Evolutionary conservation across 2,797 vertebrate species (phyloP), one percentile per base, ranked within the genome.

Genomic region (Aphelocoma californica): DNA sequence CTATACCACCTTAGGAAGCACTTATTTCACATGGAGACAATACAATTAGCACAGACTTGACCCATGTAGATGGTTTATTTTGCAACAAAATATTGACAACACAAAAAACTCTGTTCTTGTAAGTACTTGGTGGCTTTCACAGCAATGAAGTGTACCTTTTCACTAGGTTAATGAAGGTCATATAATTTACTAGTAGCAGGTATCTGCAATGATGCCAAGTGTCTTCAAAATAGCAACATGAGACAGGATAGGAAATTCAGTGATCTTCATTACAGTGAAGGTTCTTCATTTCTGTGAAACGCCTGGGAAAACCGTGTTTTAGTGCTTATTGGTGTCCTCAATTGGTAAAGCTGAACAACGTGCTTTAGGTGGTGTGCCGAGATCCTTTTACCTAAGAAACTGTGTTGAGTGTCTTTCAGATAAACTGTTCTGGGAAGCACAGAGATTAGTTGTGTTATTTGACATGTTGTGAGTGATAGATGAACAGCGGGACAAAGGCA

Each of bases 381-480:
- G 75, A 92, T 92, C 95, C 51, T 96, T 97, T 86, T 95, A 95
- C 94, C 86, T 95, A 90, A 95, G 96, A 93, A 95, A 85, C 92
- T 78, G 66, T 91, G 96, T 79, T 90, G 95, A 97, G 90, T 97
- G 92, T 91, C 96, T 96, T 97, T 94, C 87, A 97, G 97, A 98
- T 97, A 97, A 95, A 87, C 91, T 93, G 91, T 98, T 98, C 97
- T 96, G 95, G 98, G 97, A 98, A 98, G 82, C 93, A 80, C 29
- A 91, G 81, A 97, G 97, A 97, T 98, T 97, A 98, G 93, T 74
- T 95, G 97, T 98, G 97, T 94, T 95, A 47, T 90, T 96, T 98
- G 98, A 98, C 96, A 71, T 96, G 96, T 50, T 95, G 80, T 97
- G 98, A 98, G 97, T 98, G 98, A 95, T 86, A 87, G 97, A 93